Conservation (phyloP, 2,797 vertebrate genomes). For the Takifugu ocellatus region DNA sequence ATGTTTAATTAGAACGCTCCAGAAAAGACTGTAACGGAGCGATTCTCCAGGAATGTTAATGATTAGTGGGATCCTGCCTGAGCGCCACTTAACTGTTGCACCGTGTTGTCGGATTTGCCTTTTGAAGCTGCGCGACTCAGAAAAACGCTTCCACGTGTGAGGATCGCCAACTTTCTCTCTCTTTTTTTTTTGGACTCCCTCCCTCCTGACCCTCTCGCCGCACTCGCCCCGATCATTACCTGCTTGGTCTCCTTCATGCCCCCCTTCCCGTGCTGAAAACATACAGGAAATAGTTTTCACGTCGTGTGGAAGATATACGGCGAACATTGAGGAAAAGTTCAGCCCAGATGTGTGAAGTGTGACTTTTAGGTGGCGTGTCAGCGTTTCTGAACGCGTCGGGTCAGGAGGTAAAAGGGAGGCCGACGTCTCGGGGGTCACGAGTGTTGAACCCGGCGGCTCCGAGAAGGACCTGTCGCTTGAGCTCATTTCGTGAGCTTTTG, state of each 20-base stretch:
- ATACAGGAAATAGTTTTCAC: conserved; percentile 57
- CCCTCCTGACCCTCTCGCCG: conserved; percentile 17
- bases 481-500: conserved; percentile 22
- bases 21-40: conserved; percentile 67
- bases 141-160: conserved; percentile 73
- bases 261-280: conserved; percentile 21
- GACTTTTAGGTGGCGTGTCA: conserved; percentile 30
- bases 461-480: conserved; percentile 7
- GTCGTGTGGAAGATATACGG: conserved; percentile 42
- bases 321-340: conserved; percentile 42
- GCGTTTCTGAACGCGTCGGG: conserved; percentile 37
- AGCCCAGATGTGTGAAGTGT: conserved; percentile 54
- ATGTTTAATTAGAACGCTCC: conserved; percentile 75
- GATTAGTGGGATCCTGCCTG: conserved; percentile 75
- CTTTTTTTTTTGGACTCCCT: conserved; percentile 25
- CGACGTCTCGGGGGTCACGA: conserved; percentile 11
- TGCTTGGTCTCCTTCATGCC: conserved; percentile 54
- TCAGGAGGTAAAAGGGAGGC: conserved; percentile 30
- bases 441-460: conserved; percentile 19
- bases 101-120: conserved; percentile 67
- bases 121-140: conserved; percentile 63
- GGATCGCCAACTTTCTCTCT: conserved; percentile 52
- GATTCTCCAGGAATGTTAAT: conserved; percentile 78
- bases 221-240: conserved; percentile 25
- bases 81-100: conserved; percentile 69